These are phyloP conservation scores for Pentamera pediparva DNA, from an alignment of 53 echinoderm and acorn worm genomes.

Conservation along the genomic window DNA sequence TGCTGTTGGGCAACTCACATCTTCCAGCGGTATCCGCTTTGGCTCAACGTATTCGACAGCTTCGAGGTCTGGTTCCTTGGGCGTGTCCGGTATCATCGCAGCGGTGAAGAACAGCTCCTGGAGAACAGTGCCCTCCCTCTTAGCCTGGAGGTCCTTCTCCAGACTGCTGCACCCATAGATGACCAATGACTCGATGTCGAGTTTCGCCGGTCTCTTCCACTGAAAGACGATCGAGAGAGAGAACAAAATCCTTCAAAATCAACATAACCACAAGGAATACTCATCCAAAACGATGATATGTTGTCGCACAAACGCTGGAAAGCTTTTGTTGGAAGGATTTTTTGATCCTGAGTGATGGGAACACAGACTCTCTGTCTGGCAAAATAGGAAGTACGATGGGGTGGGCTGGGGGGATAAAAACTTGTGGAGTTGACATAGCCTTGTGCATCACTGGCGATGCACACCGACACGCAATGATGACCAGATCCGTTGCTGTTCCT, in stretches of 20 bases:
- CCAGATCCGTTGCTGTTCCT: no score
- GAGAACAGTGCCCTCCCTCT: slow-evolving; percentile 79
- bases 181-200: slow-evolving; percentile 36
- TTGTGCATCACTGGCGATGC: neutral
- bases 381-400: no score
- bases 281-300: no score
- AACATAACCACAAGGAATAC: no score
- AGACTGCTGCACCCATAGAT: slow-evolving; percentile 62
- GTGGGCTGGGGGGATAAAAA: no score
- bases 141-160: slow-evolving; percentile 64
- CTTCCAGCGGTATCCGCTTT: slow-evolving; percentile 75
- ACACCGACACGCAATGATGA: no score
- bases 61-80: slow-evolving; percentile 86
- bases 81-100: slow-evolving; percentile 67
- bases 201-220: slow-evolving; percentile 52
- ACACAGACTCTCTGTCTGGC: no score
- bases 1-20: slow-evolving; percentile 83
- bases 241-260: no score
- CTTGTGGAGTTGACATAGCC: neutral
- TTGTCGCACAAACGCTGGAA: no score
- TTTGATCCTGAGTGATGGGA: no score
- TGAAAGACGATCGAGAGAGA: slow-evolving; percentile 6
- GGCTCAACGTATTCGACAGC: slow-evolving; percentile 55
- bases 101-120: slow-evolving; percentile 87
- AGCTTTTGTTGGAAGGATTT: no score